Evolutionary conservation across 2,888 invertebrate genomes (phyloP).

Genomic region (Nemotelus pantherinus): DNA sequence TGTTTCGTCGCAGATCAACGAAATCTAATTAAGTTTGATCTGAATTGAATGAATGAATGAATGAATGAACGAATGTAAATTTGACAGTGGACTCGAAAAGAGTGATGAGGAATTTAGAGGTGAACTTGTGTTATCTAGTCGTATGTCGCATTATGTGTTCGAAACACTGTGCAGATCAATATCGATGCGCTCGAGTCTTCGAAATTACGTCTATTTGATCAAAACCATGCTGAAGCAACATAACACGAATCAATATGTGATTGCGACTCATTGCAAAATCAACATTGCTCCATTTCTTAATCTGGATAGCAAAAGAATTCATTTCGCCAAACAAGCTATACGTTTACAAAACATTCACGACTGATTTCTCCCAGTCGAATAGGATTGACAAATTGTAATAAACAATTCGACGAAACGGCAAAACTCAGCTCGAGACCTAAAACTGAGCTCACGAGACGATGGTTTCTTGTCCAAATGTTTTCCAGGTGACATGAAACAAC

Average conservation of each 20-base stretch:
- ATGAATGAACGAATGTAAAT: not conserved
- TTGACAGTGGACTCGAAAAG: not conserved
- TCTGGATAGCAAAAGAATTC: not conserved
- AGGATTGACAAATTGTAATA: slow-evolving; percentile 49
- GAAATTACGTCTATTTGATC: too few species aligned
- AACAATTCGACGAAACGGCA: slow-evolving; percentile 48
- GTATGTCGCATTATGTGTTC: not conserved
- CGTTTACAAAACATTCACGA: slow-evolving; percentile 29
- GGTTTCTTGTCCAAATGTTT: slow-evolving; percentile 65
- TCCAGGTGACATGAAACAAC: slow-evolving; percentile 66
- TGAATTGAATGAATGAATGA: not conserved
- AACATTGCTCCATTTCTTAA: too few species aligned
- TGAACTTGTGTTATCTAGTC: not conserved
- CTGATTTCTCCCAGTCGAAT: slow-evolving; percentile 22
- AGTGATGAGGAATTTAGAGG: not conserved
- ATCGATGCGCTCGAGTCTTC: not conserved
- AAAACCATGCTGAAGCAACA: too few species aligned
- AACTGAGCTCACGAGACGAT: slow-evolving; percentile 30
- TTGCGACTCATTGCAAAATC: too few species aligned
- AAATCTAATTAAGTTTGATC: slow-evolving; percentile 19
- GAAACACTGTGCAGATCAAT: not conserved
- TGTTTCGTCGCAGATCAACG: slow-evolving; percentile 3
- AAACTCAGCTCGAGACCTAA: slow-evolving; percentile 32
- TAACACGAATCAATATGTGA: too few species aligned
- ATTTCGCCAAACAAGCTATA: not conserved